Evolutionary conservation across 2,888 invertebrate genomes (phyloP).

Genomic region (Drosophila anomelani): DNA sequence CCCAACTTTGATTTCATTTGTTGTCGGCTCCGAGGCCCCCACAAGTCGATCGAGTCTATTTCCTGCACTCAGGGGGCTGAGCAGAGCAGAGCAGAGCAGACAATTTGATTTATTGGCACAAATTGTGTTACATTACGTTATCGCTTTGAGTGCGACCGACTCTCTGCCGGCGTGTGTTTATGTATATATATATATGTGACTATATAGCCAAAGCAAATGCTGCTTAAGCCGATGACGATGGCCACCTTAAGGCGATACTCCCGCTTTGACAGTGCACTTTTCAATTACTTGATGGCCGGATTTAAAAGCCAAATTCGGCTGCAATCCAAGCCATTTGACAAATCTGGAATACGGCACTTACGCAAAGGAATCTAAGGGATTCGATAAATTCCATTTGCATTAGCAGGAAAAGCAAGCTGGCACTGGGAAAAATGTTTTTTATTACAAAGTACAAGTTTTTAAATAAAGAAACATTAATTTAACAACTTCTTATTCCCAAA

Average conservation of each 20-base stretch:
- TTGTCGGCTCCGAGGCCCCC: conserved; percentile 24
- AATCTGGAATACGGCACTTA: conserved; percentile 20
- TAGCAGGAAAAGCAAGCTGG: not conserved
- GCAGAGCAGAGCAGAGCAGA: conserved; percentile 49
- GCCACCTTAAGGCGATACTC: conserved; percentile 45
- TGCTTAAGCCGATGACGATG: conserved; percentile 29
- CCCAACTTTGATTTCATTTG: conserved; percentile 56
- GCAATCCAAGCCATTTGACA: conserved; percentile 47
- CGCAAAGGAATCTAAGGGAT: conserved; percentile 36
- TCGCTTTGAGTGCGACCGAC: conserved; percentile 62
- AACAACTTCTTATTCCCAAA: not conserved
- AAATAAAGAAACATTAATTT: not conserved
- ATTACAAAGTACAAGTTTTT: no score
- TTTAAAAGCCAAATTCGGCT: conserved; percentile 21
- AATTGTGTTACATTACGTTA: conserved; percentile 75
- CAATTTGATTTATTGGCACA: conserved; percentile 78
- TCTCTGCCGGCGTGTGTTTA: conserved; percentile 30
- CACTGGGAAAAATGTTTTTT: not conserved
- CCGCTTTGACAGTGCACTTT: conserved; percentile 55
- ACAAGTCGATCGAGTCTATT: conserved; percentile 21
- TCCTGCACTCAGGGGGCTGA: conserved; percentile 33
- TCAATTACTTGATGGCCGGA: conserved; percentile 64
- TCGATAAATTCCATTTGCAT: conserved; percentile 59
- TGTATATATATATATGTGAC: not conserved
- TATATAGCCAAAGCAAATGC: conserved; percentile 13